A percentile compares a stretch with the other conserved stretches of the same genome.
Conservation (phyloP, 1,140 invertebrate genomes). For the Polypedilum pembai region DNA sequence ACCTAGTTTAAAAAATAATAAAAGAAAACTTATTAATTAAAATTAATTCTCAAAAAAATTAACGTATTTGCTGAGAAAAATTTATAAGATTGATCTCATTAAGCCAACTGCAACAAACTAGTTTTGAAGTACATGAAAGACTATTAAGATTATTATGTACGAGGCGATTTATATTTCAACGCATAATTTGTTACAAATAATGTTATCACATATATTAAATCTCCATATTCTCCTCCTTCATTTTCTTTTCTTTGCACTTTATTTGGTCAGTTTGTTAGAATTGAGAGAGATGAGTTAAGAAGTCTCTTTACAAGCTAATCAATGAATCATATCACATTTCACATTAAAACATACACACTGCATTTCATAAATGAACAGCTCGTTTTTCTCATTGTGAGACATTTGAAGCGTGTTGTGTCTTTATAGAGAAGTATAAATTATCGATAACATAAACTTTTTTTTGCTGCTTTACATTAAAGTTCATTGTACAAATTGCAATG, state of each 20-base stretch:
- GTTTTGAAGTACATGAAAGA: neutral
- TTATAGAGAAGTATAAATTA: neutral
- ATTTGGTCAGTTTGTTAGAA: neutral
- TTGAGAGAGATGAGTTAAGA: neutral
- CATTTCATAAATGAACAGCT: neutral
- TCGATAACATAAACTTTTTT: no score
- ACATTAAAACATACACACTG: neutral
- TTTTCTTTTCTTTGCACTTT: neutral
- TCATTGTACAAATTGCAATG: no score
- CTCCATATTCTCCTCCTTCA: neutral
- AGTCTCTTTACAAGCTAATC: neutral
- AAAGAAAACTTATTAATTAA: no score
- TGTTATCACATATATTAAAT: conserved; percentile 26
- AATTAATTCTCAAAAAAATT: no score
- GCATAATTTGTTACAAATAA: neutral
- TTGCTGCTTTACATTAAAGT: no score
- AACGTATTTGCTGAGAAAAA: no score
- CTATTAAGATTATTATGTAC: neutral
- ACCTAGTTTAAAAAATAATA: no score
- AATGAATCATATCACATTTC: conserved; percentile 5
- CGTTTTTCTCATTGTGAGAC: neutral
- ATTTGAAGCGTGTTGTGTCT: neutral
- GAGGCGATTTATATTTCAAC: conserved; percentile 1
- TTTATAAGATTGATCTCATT: no score
- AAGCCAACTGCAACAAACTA: no score